Base-by-base conservation (phyloP, 2,888 invertebrate species). In the Scaptodrosophila latifasciaeformis region DNA sequence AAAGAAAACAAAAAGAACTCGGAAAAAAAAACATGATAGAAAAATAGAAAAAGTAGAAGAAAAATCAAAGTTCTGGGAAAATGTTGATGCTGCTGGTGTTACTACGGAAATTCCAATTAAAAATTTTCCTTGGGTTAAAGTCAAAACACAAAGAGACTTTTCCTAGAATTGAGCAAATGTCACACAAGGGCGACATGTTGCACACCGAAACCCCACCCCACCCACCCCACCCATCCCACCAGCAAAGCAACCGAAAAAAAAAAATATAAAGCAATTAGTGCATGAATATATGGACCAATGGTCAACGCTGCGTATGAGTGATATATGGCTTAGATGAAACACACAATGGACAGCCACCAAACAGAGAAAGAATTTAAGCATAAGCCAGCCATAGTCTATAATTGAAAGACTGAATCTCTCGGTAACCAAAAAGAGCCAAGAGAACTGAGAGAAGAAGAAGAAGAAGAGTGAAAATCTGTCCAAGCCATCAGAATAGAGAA, bases 31-130 rank as follows among this genome's bases (percentile, higher is more conserved):
- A 37, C 10, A 4, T 13, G 37, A 17, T 15, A 37, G 17, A 37
- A 37, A 17, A 37, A 37, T 17, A 5, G 15, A 13, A 13, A 37
- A 17, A 37, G 37, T 10, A 12, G 35, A 12, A 9, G 37, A 13
- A 24, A 24, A 24, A 24, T n/a, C n/a, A n/a, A n/a, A n/a, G n/a
- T n/a, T n/a, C n/a, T n/a, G n/a, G n/a, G n/a, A n/a, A n/a, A n/a
- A n/a, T n/a, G n/a, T n/a, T n/a, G n/a, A n/a, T n/a, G n/a, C n/a
- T n/a, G n/a, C n/a, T n/a, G n/a, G n/a, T n/a, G n/a, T n/a, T n/a
- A n/a, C n/a, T n/a, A n/a, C n/a, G n/a, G n/a, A n/a, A 70, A 68
- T 74, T 74, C 71, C 74, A 74, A 74, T 74, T 74, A 74, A 71
- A 74, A 77, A 78, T 67, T 70, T 66, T 72, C 67, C 67, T 65